Evolutionary conservation across 2,888 invertebrate genomes (phyloP).

Genomic region (Spilosoma lubricipeda): DNA sequence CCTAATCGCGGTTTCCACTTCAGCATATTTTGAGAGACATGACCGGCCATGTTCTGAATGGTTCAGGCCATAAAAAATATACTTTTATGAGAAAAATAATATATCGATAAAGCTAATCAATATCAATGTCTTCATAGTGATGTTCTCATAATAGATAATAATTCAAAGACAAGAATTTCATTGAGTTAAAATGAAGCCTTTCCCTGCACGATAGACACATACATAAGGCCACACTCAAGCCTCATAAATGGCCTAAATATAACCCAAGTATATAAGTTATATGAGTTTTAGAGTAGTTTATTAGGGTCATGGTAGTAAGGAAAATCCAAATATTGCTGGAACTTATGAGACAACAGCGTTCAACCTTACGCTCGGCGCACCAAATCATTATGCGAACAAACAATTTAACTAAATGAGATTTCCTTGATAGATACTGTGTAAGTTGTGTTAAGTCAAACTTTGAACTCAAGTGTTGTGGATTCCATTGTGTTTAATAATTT

Average conservation of each 20-base stretch:
- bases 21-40: too few species aligned
- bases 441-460: constrained; percentile 6
- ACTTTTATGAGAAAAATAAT: too few species aligned
- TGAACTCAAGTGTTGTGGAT: neutral
- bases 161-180: neutral
- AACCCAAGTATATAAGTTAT: constrained; percentile 10
- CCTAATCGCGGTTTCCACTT: too few species aligned
- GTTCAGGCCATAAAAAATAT: too few species aligned
- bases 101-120: too few species aligned
- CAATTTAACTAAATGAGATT: constrained; percentile 27
- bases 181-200: neutral
- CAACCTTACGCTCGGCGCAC: constrained; percentile 1
- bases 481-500: neutral
- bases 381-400: constrained; percentile 22
- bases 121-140: too few species aligned
- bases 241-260: constrained; percentile 15
- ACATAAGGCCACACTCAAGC: neutral
- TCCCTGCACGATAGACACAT: neutral
- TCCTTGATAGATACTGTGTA: constrained; percentile 6
- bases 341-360: constrained; percentile 14
- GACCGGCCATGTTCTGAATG: too few species aligned
- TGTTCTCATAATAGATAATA: too few species aligned
- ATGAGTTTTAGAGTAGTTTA: constrained; percentile 23
- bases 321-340: constrained; percentile 14
- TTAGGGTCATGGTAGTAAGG: constrained; percentile 16